phyloP scores from a whole-genome alignment of 2,113 vertebrate species.

The Haplochromis vanheusdeni region DNA sequence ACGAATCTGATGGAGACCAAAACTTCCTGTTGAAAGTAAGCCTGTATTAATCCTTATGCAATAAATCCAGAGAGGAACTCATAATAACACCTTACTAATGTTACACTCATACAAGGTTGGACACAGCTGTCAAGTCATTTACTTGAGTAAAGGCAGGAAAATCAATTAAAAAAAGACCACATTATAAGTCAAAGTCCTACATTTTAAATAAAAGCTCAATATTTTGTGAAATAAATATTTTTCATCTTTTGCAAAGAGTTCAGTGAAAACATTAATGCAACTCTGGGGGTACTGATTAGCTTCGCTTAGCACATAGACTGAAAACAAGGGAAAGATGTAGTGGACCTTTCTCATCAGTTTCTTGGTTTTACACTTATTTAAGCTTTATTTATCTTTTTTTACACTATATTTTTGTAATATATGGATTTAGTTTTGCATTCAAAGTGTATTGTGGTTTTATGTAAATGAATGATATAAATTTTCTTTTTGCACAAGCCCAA shows the following conservation, averaged over 20 bases:
- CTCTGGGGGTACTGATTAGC: not conserved
- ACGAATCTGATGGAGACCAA: constrained; percentile 11
- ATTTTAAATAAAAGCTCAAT: not conserved
- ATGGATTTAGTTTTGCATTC: not conserved
- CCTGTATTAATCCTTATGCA: not conserved
- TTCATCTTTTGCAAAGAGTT: not conserved
- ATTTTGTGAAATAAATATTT: not conserved
- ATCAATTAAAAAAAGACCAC: not conserved
- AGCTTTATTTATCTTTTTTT: not conserved
- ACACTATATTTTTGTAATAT: not conserved
- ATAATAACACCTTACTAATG: not conserved
- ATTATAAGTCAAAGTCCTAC: not conserved
- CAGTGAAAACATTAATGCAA: not conserved
- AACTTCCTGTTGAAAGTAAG: constrained; percentile 20
- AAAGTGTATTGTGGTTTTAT: not conserved
- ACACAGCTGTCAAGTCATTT: not conserved
- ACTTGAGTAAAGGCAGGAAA: not conserved
- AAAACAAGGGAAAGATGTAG: not conserved
- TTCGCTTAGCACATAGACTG: not conserved
- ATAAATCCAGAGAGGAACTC: not conserved
- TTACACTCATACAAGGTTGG: not conserved
- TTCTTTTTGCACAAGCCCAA: not conserved
- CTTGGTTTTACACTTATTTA: not conserved
- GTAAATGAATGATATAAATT: not conserved
- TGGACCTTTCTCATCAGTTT: not conserved